Evolutionary conservation across 2,113 vertebrate species (phyloP).

Genomic region (Ictalurus furcatus): DNA sequence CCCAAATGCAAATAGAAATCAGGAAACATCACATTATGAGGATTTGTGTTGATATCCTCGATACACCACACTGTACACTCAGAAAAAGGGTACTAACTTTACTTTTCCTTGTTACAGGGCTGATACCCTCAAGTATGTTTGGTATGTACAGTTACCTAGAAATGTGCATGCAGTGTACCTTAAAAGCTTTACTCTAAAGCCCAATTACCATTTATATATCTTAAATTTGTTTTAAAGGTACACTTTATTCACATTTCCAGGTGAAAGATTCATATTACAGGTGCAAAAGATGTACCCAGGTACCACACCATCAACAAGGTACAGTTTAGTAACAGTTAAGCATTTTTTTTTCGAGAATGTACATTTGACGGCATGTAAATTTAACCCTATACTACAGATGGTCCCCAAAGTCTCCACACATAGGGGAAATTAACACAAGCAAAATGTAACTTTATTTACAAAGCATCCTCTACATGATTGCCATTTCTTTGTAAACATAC

Average conservation of each 20-base stretch:
- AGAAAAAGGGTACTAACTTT: background rate
- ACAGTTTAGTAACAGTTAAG: background rate
- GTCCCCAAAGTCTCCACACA: no score
- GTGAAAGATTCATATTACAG: background rate
- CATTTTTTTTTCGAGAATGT: background rate
- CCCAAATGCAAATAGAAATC: background rate
- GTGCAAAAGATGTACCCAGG: background rate
- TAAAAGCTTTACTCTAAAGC: background rate
- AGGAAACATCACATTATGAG: background rate
- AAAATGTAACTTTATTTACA: no score
- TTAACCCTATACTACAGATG: background rate
- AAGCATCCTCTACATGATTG: no score
- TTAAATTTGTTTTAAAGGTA: background rate
- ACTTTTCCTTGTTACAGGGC: background rate
- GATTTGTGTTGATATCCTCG: background rate
- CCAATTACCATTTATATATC: background rate
- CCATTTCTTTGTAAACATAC: no score
- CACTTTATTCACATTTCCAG: background rate
- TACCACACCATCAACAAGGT: background rate
- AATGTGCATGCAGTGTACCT: background rate
- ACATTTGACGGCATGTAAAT: background rate
- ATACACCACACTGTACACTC: background rate
- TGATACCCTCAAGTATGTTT: background rate
- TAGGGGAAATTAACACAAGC: no score
- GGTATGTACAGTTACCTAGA: background rate